A percentile compares a stretch with the other conserved stretches of the same genome.
Evolutionary conservation across 2,797 vertebrate species (phyloP).

Genomic region (Schizopygopsis malacanthus): DNA sequence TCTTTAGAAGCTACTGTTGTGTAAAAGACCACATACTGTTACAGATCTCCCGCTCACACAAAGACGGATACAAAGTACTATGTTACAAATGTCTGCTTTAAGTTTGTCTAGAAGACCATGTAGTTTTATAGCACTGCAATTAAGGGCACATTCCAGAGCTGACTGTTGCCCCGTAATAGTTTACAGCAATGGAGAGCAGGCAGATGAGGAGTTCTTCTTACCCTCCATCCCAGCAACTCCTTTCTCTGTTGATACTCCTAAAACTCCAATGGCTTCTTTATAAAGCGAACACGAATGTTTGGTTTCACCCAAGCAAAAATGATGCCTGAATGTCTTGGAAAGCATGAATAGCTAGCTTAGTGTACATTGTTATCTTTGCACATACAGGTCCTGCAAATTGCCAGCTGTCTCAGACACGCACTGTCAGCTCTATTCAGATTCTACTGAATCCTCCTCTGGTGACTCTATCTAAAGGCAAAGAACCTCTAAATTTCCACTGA

Average conservation of each 20-base stretch:
- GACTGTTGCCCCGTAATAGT: slow-evolving; percentile 72
- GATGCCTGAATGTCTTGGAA: slow-evolving; percentile 48
- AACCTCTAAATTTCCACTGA: slow-evolving; percentile 8
- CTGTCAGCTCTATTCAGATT: slow-evolving; percentile 63
- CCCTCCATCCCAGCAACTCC: slow-evolving; percentile 57
- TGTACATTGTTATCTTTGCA: slow-evolving; percentile 64
- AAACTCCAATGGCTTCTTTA: slow-evolving; percentile 47
- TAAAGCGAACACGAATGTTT: slow-evolving; percentile 25
- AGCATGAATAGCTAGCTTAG: slow-evolving; percentile 59
- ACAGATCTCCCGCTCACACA: slow-evolving; percentile 17
- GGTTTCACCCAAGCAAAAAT: slow-evolving; percentile 39
- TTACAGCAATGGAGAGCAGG: slow-evolving; percentile 67
- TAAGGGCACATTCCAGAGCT: slow-evolving; percentile 75
- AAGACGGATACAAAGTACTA: slow-evolving; percentile 37
- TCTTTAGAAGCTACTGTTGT: slow-evolving; percentile 53
- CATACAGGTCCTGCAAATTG: slow-evolving; percentile 61
- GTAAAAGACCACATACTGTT: slow-evolving; percentile 59
- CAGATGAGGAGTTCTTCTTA: slow-evolving; percentile 59
- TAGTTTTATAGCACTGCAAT: slow-evolving; percentile 76
- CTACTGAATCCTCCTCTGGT: slow-evolving; percentile 12
- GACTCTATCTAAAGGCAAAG: slow-evolving; percentile 30
- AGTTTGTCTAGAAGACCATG: slow-evolving; percentile 66
- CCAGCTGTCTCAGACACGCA: slow-evolving; percentile 55
- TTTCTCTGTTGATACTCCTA: slow-evolving; percentile 14
- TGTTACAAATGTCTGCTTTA: slow-evolving; percentile 62